Conservation (phyloP, 1,140 invertebrate genomes). For the Drosophila bipectinata region DNA sequence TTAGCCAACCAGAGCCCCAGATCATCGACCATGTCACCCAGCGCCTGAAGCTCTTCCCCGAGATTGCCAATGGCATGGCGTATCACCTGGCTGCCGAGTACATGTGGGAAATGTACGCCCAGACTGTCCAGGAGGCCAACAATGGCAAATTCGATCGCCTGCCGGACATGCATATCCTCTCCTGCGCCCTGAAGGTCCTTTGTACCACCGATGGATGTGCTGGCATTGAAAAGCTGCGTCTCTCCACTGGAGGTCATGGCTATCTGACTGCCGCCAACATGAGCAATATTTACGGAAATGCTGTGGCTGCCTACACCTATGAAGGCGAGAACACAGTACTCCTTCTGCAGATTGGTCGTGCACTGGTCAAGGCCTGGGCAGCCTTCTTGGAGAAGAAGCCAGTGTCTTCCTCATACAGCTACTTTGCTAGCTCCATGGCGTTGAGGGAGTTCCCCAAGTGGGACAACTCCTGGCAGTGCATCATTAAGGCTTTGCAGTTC, state of each 20-base stretch:
- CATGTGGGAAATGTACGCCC: slow-evolving; percentile 93
- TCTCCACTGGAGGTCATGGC: slow-evolving; percentile 97
- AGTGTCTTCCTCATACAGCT: slow-evolving; percentile 87
- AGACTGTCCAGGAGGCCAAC: slow-evolving; percentile 91
- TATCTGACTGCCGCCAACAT: slow-evolving; percentile 94
- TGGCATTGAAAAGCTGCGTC: slow-evolving; percentile 91
- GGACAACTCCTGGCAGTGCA: slow-evolving; percentile 87
- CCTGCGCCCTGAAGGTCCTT: slow-evolving; percentile 95
- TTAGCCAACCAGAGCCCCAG: slow-evolving; percentile 90
- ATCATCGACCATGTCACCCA: slow-evolving; percentile 97
- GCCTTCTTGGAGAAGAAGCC: slow-evolving; percentile 85
- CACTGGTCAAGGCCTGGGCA: slow-evolving; percentile 90
- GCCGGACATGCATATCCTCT: slow-evolving; percentile 95
- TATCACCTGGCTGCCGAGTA: slow-evolving; percentile 89
- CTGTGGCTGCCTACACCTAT: slow-evolving; percentile 95
- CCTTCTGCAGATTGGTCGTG: slow-evolving; percentile 94
- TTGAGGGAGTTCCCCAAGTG: slow-evolving; percentile 85
- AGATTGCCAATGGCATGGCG: slow-evolving; percentile 91
- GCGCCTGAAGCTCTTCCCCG: slow-evolving; percentile 94
- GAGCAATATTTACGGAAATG: slow-evolving; percentile 91
- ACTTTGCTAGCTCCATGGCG: slow-evolving; percentile 85
- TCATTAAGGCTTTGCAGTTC: slow-evolving; percentile 87
- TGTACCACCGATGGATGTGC: slow-evolving; percentile 89
- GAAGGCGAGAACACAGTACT: slow-evolving; percentile 99
- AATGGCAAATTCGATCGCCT: slow-evolving; percentile 90